Conservation (phyloP, 2,797 vertebrate species). For the Phoxinus dragarum region DNA sequence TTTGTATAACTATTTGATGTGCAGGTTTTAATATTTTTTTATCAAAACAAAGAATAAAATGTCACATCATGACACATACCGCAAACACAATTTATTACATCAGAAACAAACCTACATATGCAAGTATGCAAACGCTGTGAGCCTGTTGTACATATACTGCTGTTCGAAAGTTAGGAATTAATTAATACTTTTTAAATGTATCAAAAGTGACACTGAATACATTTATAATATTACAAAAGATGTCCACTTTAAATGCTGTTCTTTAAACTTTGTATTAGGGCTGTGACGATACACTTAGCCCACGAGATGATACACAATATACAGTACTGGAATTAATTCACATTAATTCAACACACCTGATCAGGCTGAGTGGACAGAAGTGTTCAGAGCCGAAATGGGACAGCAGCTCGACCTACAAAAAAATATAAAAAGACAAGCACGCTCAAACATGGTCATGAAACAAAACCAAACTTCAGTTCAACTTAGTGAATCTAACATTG, state of each 20-base stretch:
- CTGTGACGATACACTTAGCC: not conserved
- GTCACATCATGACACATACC: not conserved
- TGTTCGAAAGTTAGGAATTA: not conserved
- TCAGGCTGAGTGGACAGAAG: constrained; percentile 97
- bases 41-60: not conserved
- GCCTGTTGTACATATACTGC: not conserved
- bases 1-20: not conserved
- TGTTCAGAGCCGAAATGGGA: constrained; percentile 98
- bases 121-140: not conserved
- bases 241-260: too few species aligned
- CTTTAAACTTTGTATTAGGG: too few species aligned
- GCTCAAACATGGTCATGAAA: not conserved
- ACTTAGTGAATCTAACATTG: not conserved
- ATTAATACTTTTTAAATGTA: not conserved
- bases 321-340: not conserved
- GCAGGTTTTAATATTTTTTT: not conserved
- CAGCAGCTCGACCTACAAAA: constrained; percentile 89
- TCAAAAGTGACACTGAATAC: too few species aligned
- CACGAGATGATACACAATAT: not conserved
- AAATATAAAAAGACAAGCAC: not conserved
- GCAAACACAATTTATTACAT: not conserved
- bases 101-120: not conserved
- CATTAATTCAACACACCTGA: constrained; percentile 82
- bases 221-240: too few species aligned
- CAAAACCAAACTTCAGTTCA: not conserved